phyloP scores from a whole-genome alignment of 2,113 vertebrate species.

The Crotalus horridus region DNA sequence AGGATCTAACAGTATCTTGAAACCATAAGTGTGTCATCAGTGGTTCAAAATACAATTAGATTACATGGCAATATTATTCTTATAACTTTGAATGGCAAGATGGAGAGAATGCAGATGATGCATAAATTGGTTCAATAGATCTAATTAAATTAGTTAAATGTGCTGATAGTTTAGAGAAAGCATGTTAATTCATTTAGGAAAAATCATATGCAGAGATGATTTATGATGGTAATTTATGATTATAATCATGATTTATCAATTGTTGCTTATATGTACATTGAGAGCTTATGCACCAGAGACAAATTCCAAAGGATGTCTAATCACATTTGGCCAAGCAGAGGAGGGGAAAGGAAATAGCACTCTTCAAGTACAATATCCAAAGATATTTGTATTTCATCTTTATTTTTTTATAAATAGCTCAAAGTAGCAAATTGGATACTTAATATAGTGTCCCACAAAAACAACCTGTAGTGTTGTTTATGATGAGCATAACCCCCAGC shows the following conservation, averaged over 20 bases:
- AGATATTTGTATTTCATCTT: background rate
- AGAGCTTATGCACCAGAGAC: too few species aligned
- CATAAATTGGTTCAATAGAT: background rate
- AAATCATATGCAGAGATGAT: background rate
- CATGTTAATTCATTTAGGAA: background rate
- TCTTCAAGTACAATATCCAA: background rate
- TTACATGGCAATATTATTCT: background rate
- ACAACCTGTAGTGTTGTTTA: background rate
- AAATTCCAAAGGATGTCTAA: too few species aligned
- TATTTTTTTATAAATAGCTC: background rate
- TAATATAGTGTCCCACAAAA: background rate
- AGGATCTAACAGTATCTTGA: background rate
- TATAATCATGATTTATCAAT: too few species aligned
- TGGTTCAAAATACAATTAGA: background rate
- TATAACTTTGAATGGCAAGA: background rate
- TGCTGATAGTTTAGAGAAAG: background rate
- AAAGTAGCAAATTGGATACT: background rate
- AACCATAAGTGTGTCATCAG: background rate
- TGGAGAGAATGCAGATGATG: background rate
- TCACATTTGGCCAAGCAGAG: background rate
- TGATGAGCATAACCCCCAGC: background rate
- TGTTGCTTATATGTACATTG: too few species aligned
- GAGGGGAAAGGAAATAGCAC: background rate
- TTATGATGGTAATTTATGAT: background rate
- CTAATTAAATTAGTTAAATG: background rate